Conservation (phyloP, 2,888 invertebrate genomes). For the Pseudococcus longispinus region DNA sequence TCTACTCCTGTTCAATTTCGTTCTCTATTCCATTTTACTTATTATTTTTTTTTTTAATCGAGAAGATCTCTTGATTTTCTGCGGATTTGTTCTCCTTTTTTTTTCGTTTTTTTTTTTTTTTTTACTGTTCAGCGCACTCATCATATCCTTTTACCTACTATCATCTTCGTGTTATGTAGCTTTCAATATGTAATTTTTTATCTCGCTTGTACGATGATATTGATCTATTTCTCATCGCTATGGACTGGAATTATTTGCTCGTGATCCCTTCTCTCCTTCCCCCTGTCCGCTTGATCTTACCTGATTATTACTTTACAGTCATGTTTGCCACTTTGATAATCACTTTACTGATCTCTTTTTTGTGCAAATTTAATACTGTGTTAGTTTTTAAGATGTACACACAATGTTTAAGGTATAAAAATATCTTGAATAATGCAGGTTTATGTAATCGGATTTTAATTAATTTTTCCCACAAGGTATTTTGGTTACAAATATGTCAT, state of each 20-base stretch:
- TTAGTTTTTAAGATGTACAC: slow-evolving; percentile 30
- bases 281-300: background rate
- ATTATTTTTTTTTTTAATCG: background rate
- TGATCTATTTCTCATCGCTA: background rate
- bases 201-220: background rate
- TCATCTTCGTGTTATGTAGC: background rate
- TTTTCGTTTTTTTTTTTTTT: background rate
- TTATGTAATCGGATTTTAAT: background rate
- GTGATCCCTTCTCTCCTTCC: background rate
- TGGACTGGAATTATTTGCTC: slow-evolving; percentile 4
- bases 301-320: background rate
- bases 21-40: background rate
- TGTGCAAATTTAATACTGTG: slow-evolving; percentile 25
- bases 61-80: background rate
- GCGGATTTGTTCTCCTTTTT: background rate
- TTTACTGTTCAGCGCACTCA: background rate
- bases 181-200: background rate
- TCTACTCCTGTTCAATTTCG: background rate
- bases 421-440: background rate
- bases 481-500: background rate
- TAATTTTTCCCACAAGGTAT: background rate
- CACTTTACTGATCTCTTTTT: slow-evolving; percentile 35
- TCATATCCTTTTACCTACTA: background rate
- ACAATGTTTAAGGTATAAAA: background rate
- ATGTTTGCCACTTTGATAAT: slow-evolving; percentile 28